These are phyloP conservation scores for Anorthoa munda DNA, from an alignment of 2,888 invertebrate species.

Conservation along the genomic window DNA sequence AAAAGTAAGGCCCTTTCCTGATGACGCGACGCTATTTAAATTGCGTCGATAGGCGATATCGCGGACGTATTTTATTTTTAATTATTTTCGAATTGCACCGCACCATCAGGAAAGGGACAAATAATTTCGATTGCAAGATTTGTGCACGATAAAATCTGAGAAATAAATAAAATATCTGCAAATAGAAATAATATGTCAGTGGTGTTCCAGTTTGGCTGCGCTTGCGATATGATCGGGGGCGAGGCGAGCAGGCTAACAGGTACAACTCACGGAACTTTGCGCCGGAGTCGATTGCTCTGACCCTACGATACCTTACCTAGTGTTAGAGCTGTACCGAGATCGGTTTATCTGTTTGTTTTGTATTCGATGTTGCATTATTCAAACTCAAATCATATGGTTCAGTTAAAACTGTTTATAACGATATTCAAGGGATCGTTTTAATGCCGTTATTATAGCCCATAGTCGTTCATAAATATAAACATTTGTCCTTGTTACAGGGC, in stretches of 20 bases:
- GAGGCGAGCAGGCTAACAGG: conserved; percentile 54
- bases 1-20: too few species aligned
- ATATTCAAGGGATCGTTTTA: too few species aligned
- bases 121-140: conserved; percentile 25
- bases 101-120: too few species aligned
- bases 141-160: conserved; percentile 14
- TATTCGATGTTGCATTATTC: not conserved
- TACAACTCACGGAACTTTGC: conserved; percentile 59
- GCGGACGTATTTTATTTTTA: too few species aligned
- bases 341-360: conserved; percentile 17
- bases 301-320: conserved; percentile 21
- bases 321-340: conserved; percentile 9
- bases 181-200: conserved; percentile 42
- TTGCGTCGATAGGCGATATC: too few species aligned
- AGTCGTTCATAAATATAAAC: too few species aligned
- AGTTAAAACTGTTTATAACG: too few species aligned
- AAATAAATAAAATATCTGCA: conserved; percentile 33
- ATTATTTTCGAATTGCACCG: too few species aligned
- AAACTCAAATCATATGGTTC: too few species aligned
- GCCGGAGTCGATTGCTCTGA: conserved; percentile 48
- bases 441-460: too few species aligned
- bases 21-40: too few species aligned
- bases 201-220: conserved; percentile 45
- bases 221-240: conserved; percentile 57
- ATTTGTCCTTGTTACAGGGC: too few species aligned